Base-by-base conservation (phyloP, 2,797 vertebrate species). In the Melanotaenia parkinsoni region DNA sequence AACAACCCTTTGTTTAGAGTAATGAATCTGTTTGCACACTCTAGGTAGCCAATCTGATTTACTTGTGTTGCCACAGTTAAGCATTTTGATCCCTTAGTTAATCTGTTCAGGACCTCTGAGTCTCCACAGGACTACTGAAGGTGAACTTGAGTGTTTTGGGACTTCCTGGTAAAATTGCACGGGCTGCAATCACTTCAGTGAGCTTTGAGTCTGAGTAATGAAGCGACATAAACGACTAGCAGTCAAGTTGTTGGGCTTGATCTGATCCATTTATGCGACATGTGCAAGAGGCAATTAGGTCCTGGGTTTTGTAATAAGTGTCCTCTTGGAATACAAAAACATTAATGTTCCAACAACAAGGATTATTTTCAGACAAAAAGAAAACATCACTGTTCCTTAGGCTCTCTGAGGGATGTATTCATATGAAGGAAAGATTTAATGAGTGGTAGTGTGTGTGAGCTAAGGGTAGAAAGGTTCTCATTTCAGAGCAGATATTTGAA, bases 41-140 rank as follows among this genome's bases (percentile, higher is more conserved):
- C 35, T 70, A 28, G 58, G 58, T 63, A 76, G 79, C 58, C 79
- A 86, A 85, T 93, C 80, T 84, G 76, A 84, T 89, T 90, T 87
- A 67, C 63, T 75, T 59, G 87, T 80, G 80, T 89, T 89, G 67
- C 85, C 76, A 84, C 85, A 89, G 88, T 84, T 89, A 85, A 90
- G 77, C 73, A n/a, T 56, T 82, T 67, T 83, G 76, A 86, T 86
- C 79, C 78, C 16, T 7, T 70, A 8, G 74, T 85, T 89, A 92
- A 92, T 90, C 88, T 80, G 62, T 54, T 28, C 76, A 4, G 53
- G 74, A 61, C 50, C 65, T 24, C 73, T 77, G 60, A 58, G 51
- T 30, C 87, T 81, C 67, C 59, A 43, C 82, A 10, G 62, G 79
- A 68, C 51, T 74, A 37, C 71, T 75, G 67, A 68, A 32, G 53